phyloP scores from a whole-genome alignment of 2,797 vertebrate genomes.

The Lacerta bilineata region DNA sequence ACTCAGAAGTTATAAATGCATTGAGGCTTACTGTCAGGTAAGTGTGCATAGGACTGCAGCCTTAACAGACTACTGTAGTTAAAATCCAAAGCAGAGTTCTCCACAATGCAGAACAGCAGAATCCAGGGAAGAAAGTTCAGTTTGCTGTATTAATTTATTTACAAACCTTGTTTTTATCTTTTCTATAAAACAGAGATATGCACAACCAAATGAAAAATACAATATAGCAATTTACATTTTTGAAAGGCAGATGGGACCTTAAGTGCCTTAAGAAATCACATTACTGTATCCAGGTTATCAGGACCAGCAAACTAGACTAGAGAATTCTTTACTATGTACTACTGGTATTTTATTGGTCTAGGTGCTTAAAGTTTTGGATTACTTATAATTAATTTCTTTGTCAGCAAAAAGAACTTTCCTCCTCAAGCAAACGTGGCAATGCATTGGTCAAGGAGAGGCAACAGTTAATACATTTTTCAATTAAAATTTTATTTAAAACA shows the following conservation, averaged over 20 bases:
- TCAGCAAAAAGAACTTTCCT: neutral
- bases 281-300: too few relatives aligned
- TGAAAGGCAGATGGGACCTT: neutral
- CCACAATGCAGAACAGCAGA: too few relatives aligned
- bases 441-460: slow-evolving; percentile 42
- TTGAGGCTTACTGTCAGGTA: neutral
- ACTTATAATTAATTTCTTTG: neutral
- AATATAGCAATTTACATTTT: neutral
- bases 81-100: too few relatives aligned
- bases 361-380: neutral
- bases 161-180: too few relatives aligned
- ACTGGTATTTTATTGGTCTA: neutral
- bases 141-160: too few relatives aligned
- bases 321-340: neutral
- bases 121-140: too few relatives aligned
- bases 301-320: neutral
- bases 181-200: too few relatives aligned
- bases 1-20: neutral
- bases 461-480: slow-evolving; percentile 41
- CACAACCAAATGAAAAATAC: neutral
- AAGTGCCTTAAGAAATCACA: neutral
- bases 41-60: neutral
- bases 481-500: slow-evolving; percentile 60
- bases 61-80: neutral
- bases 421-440: neutral